These are phyloP conservation scores for Drosophila eohydei DNA, from an alignment of 2,888 invertebrate genomes.

Conservation along the genomic window DNA sequence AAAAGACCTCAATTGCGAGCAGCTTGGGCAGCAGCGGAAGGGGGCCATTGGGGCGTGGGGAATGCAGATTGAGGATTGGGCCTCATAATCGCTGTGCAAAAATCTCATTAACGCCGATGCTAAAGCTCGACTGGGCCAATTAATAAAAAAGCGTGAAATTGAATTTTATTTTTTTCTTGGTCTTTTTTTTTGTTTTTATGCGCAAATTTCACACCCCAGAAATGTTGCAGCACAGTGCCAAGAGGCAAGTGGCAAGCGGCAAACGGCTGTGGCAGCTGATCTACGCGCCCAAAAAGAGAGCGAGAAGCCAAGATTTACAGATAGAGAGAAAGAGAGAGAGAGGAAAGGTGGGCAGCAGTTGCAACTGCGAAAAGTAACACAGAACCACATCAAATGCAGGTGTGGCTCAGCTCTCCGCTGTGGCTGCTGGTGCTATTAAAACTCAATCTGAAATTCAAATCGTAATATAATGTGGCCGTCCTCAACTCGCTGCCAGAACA, in stretches of 20 bases:
- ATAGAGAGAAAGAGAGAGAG: conserved; percentile 17
- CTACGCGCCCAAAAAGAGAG: conserved; percentile 31
- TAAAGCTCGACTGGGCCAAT: conserved; percentile 65
- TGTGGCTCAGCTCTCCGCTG: conserved; percentile 43
- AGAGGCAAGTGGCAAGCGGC: conserved; percentile 17
- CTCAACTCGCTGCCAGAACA: conserved; percentile 41
- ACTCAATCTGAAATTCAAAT: conserved; percentile 81
- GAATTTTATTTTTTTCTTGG: conserved; percentile 65
- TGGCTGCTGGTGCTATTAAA: conserved; percentile 67
- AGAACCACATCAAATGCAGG: conserved; percentile 50
- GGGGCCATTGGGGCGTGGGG: not conserved
- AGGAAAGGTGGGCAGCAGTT: not conserved
- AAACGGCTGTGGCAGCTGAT: conserved; percentile 17
- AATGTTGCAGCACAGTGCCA: conserved; percentile 26
- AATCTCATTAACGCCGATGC: conserved; percentile 72
- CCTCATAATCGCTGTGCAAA: conserved; percentile 63
- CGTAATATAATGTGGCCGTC: conserved; percentile 68
- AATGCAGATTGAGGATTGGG: not conserved
- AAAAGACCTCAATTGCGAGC: conserved; percentile 39
- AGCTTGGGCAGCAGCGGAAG: not conserved
- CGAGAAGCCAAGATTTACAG: conserved; percentile 18
- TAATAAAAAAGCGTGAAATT: conserved; percentile 81
- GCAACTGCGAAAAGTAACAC: conserved; percentile 68
- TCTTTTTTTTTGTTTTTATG: conserved; percentile 47
- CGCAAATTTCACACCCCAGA: conserved; percentile 73